Conservation (phyloP, 2,113 vertebrate species). For the Callorhinus ursinus region DNA sequence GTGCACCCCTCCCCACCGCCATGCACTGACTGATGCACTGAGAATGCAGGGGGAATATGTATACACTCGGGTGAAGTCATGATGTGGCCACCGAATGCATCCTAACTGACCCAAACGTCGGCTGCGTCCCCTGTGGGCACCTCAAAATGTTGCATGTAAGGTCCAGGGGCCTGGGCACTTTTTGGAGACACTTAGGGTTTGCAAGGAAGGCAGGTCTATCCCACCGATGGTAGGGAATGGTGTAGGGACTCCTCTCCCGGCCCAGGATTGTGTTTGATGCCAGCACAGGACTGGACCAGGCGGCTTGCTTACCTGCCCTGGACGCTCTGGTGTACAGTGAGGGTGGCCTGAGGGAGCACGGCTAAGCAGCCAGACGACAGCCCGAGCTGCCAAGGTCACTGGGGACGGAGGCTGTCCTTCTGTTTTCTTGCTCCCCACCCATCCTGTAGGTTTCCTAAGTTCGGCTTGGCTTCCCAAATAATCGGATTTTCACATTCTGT, state of each 20-base stretch:
- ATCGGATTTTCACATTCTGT: slow-evolving; percentile 65
- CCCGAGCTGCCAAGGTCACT: neutral
- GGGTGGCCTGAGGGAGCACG: neutral
- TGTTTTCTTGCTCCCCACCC: neutral
- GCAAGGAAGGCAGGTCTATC: neutral
- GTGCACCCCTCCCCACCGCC: accelerated
- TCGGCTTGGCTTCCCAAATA: slow-evolving; percentile 49
- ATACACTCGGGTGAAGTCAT: neutral
- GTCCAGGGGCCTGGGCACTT: neutral
- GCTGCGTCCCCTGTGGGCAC: neutral
- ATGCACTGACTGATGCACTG: neutral
- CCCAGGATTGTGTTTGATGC: neutral
- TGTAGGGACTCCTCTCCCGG: neutral
- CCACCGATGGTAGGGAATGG: neutral
- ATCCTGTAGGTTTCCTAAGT: slow-evolving; percentile 50
- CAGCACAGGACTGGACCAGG: neutral
- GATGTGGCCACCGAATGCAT: neutral
- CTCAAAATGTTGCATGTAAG: neutral
- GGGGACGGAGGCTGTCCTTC: neutral
- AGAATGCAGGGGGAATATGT: neutral
- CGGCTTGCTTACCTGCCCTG: neutral
- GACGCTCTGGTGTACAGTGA: neutral
- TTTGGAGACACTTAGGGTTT: neutral
- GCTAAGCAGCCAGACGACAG: neutral
- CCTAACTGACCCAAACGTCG: neutral